Conservation (phyloP, 23 tunicate genomes). For the Corella eumyota region DNA sequence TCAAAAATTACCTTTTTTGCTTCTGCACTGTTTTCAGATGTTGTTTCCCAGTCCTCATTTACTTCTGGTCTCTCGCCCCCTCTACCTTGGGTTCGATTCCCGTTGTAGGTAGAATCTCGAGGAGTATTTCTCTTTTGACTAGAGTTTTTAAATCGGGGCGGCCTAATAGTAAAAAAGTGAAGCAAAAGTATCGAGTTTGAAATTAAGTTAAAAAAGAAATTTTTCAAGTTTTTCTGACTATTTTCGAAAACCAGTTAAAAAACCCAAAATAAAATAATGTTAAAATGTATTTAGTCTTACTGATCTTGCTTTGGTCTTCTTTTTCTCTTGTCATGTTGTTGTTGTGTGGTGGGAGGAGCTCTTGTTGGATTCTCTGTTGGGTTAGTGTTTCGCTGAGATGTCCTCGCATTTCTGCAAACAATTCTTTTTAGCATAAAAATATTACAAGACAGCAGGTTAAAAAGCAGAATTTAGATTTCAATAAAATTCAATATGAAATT, state of each 20-base stretch:
- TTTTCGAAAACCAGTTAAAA: no score
- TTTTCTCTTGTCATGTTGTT: slow-evolving; percentile 15
- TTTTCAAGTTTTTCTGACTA: no score
- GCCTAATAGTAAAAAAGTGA: slow-evolving; percentile 17
- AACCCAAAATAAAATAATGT: no score
- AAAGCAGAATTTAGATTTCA: no score
- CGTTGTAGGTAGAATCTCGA: not conserved
- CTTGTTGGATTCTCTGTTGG: no score
- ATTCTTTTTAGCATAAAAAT: no score
- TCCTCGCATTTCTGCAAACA: no score
- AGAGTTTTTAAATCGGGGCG: slow-evolving; percentile 63
- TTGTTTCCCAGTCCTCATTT: slow-evolving; percentile 89
- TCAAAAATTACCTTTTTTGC: no score
- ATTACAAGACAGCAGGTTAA: no score
- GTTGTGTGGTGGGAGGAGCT: no score
- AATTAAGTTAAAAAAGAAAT: no score
- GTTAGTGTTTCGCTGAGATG: no score
- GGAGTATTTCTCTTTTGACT: not conserved
- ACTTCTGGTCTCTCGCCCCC: slow-evolving; percentile 17
- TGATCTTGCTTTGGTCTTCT: slow-evolving; percentile 25
- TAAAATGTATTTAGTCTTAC: slow-evolving; percentile 14
- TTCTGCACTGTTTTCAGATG: slow-evolving; percentile 70
- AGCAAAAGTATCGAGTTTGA: slow-evolving; percentile 1
- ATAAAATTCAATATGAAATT: not conserved
- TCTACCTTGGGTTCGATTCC: not conserved